A percentile compares a stretch with the other conserved stretches of the same genome.
These are phyloP conservation scores for Acomys russatus DNA, from an alignment of 2,797 vertebrate genomes.

Conservation along the genomic window DNA sequence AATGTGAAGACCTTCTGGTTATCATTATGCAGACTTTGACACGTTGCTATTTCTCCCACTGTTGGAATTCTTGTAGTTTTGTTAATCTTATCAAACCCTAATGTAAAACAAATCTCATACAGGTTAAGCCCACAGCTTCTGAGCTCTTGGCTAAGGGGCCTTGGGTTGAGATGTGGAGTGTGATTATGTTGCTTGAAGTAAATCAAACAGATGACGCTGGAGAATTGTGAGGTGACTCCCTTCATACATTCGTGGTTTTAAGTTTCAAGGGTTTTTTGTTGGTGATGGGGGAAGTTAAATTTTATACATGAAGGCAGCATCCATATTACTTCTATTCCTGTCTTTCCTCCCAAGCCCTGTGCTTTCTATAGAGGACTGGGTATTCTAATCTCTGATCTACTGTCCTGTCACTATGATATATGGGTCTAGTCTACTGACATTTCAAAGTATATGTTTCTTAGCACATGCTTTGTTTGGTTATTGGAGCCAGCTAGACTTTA, in stretches of 20 bases:
- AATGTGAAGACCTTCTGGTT: neutral
- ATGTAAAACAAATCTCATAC: neutral
- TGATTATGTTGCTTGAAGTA: neutral
- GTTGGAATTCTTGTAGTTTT: neutral
- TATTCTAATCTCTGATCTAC: slow-evolving; percentile 4
- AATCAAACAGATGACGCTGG: neutral
- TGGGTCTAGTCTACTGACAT: neutral
- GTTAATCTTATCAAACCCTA: neutral
- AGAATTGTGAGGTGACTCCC: neutral
- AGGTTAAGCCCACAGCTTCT: neutral
- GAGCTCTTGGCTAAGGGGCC: neutral
- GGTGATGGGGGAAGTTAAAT: neutral
- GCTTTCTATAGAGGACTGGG: slow-evolving; percentile 23
- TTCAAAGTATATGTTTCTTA: slow-evolving; percentile 15
- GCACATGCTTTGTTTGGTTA: slow-evolving; percentile 48
- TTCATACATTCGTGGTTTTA: neutral
- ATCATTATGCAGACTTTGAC: neutral
- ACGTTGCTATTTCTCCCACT: neutral
- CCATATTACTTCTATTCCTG: neutral
- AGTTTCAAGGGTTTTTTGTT: neutral
- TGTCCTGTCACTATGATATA: neutral
- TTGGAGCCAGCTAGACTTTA: neutral
- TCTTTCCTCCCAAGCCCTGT: neutral
- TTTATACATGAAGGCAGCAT: neutral
- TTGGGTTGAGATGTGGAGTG: neutral